Base-by-base conservation (phyloP, 2,113 vertebrate species). In the Xiphophorus hellerii region DNA sequence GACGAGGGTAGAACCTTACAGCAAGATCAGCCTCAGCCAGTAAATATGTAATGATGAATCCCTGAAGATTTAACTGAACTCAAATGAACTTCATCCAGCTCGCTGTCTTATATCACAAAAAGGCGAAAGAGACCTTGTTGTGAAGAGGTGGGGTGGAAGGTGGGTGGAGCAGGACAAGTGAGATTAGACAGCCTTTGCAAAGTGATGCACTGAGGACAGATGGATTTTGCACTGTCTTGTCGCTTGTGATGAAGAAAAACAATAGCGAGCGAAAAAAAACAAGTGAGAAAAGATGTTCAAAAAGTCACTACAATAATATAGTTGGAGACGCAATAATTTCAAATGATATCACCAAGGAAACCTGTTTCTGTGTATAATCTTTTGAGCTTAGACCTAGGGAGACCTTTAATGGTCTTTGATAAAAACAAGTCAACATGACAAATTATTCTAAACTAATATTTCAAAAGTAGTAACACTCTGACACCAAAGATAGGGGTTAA, bases 11-110 rank as follows among this genome's bases (percentile, higher is more conserved):
- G 96, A 96, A 97, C 94, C 96, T 98, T 96, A 96, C 95, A 97
- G 96, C 96, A 95, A 94, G 96, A 96, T 96, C 94, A 97, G 95
- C 94, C 94, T 93, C 93, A 96, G 95, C 95, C 94, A 95, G 96
- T 97, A 97, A 98, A 97, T 96, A 97, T 96, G 96, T 96, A 97
- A 97, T 96, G 96, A 98, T 95, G 95, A 97, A 96, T 95, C 95
- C 93, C 95, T 93, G 78, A 94, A 90, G 90, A 94, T 95, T 93
- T 86, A 77, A 25, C 17, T 85, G 85, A 97, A 97, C 96, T 97
- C 80, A 87, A 83, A 92, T 88, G 88, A 93, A 92, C 94, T 95
- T 95, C 95, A 95, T 95, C 93, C 93, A 87, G 87, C 87, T 90
- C 89, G 88, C 93, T 93, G 95, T 93, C 94, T 94, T 85, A 93